Conservation (phyloP, 2,113 vertebrate genomes). For the Mustelus asterias region DNA sequence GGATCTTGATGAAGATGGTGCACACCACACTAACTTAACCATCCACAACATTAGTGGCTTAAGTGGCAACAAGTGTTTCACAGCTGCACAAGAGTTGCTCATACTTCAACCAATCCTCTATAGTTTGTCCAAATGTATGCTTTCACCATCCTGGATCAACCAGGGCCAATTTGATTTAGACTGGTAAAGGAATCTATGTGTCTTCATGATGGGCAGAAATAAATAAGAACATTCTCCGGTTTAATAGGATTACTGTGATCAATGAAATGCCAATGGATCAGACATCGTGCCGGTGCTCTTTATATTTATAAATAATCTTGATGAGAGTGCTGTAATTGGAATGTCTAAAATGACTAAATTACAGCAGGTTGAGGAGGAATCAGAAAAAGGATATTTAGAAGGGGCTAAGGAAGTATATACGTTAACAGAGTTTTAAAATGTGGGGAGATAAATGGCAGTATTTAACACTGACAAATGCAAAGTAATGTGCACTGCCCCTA, state of each 20-base stretch:
- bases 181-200: background rate
- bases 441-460: background rate
- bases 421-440: constrained; percentile 11
- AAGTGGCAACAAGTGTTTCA: background rate
- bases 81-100: background rate
- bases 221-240: constrained; percentile 1
- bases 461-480: background rate
- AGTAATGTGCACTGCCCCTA: background rate
- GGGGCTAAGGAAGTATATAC: background rate
- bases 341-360: constrained; percentile 29
- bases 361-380: constrained; percentile 11
- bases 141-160: background rate
- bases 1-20: background rate
- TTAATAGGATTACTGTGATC: constrained; percentile 14
- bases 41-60: background rate
- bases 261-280: background rate
- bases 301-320: constrained; percentile 31
- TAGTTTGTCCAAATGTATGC: background rate
- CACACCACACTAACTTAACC: background rate
- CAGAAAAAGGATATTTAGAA: background rate
- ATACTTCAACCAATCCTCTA: background rate
- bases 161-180: background rate
- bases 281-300: background rate
- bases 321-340: constrained; percentile 10
- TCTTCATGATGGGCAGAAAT: background rate